phyloP scores from a whole-genome alignment of 2,113 vertebrate genomes.

The Anguilla rostrata region DNA sequence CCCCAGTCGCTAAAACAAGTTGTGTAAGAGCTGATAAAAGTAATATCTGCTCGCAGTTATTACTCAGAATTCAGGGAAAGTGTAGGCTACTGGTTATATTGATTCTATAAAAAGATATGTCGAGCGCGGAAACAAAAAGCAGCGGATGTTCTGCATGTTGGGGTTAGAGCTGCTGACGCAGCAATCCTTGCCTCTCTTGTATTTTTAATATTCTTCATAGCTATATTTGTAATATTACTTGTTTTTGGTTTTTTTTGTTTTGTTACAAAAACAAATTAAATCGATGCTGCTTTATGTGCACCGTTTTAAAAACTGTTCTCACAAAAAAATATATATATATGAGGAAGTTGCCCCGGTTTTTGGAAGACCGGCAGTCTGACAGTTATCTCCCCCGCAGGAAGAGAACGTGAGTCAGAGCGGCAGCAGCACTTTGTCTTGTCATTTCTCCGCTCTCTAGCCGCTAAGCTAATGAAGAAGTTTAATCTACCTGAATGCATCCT shows the following conservation, averaged over 20 bases:
- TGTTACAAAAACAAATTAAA: background rate
- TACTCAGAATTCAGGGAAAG: background rate
- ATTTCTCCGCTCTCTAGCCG: slow-evolving; percentile 31
- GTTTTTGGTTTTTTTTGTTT: too few relatives aligned
- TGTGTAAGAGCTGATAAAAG: background rate
- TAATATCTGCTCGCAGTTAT: background rate
- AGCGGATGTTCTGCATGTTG: background rate
- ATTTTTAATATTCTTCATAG: background rate
- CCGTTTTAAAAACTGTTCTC: background rate
- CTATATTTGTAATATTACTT: background rate
- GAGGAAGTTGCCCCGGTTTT: background rate
- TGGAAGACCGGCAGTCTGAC: background rate
- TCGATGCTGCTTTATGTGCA: background rate
- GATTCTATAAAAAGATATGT: background rate
- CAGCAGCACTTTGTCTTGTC: slow-evolving; percentile 17
- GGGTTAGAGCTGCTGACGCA: background rate
- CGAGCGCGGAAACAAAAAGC: background rate
- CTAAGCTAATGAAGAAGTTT: slow-evolving; percentile 46
- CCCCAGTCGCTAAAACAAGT: background rate
- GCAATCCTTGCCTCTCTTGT: background rate
- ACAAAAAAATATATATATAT: background rate
- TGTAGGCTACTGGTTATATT: background rate
- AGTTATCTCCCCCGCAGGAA: slow-evolving; percentile 16
- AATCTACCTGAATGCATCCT: slow-evolving; percentile 48
- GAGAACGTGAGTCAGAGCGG: background rate